Evolutionary conservation across 2,113 vertebrate species (phyloP), one percentile per base, ranked within the genome.

Genomic region (Gambusia affinis): DNA sequence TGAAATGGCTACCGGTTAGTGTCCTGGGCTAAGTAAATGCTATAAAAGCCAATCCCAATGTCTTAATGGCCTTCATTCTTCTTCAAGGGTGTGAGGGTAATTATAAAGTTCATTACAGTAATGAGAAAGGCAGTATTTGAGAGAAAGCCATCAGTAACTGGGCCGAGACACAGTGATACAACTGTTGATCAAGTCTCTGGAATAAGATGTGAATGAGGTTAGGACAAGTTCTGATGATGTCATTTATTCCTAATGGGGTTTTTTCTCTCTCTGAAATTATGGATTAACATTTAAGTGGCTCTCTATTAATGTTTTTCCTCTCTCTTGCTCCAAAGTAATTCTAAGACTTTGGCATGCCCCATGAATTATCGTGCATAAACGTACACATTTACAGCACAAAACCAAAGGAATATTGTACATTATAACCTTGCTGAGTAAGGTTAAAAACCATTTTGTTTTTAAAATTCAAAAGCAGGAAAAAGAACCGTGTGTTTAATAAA

Each of bases 61-160:
- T 91, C 89, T 93, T 94, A 95, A 95, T 94, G 92, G 87, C 88
- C 89, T 92, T 88, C 90, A 88, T 94, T 93, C 89, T 92, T 93
- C 91, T 93, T 86, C 24, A 84, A 93, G 90, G 82, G 86, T 92
- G 92, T 92, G 92, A 91, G 93, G 91, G 92, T 94, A 95, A 95
- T 94, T 95, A 95, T 93, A 94, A 94, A 94, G 93, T 94, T 95
- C 92, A 95, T 95, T 95, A 94, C 90, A 91, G 91, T 94, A 94
- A 95, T 95, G 94, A 95, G 92, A 91, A 88, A 92, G 93, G 90
- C 92, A 90, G 91, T 87, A 62, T 90, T 92, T 83, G 81, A 90
- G 83, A 90, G 81, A 87, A 85, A 88, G 91, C 84, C 90, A 92
- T 91, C 88, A 88, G 81, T 90, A 87, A 89, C 92, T 72, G 82